Percentiles rank a stretch among this genome's conserved stretches.
phyloP scores from a whole-genome alignment of 2,797 vertebrate species.

The Anguilla anguilla region DNA sequence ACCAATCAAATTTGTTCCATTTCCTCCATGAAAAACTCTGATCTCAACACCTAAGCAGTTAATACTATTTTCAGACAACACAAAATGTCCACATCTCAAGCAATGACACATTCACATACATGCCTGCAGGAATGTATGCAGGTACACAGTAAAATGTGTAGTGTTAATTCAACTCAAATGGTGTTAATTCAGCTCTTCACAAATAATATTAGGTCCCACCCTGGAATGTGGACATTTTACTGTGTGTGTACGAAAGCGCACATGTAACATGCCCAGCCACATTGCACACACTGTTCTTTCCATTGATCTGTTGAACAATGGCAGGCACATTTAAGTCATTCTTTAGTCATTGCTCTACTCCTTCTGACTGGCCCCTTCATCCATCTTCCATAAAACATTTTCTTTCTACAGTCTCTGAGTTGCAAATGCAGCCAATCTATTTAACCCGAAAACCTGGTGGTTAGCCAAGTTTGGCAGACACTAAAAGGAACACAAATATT shows the following conservation, averaged over 20 bases:
- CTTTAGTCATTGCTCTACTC: not conserved
- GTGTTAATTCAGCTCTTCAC: too few species aligned
- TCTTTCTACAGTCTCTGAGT: not conserved
- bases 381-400: not conserved
- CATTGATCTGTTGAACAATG: not conserved
- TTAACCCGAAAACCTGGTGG: not conserved
- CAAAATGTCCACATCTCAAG: too few species aligned
- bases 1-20: not conserved
- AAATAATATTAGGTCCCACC: too few species aligned
- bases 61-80: too few species aligned
- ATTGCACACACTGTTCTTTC: not conserved
- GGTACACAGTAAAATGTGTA: too few species aligned
- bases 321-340: not conserved
- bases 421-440: not conserved
- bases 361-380: not conserved
- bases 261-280: too few species aligned
- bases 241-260: too few species aligned
- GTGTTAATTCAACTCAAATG: too few species aligned
- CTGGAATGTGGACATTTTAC: too few species aligned
- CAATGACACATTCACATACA: not conserved
- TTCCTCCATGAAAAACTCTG: not conserved
- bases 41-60: too few species aligned
- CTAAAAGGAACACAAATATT: not conserved
- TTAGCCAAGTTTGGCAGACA: not conserved
- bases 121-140: not conserved